A percentile compares a stretch with the other conserved stretches of the same genome.
Conservation (phyloP, 2,797 vertebrate genomes). For the Sardinella longiceps region DNA sequence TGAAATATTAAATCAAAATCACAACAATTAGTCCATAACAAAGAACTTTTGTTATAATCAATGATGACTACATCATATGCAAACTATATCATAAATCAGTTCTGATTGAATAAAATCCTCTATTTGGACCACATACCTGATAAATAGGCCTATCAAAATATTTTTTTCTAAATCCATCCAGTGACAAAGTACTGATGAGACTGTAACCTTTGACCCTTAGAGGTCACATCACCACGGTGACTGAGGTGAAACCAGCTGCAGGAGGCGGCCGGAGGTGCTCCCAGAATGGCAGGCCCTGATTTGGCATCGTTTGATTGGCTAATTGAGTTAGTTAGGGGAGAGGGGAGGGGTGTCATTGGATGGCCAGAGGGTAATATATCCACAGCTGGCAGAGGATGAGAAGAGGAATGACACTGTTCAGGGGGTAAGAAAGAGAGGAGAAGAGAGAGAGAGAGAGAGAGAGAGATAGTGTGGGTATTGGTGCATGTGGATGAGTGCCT, state of each 20-base stretch:
- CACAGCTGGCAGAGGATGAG: background rate
- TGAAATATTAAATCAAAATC: no score
- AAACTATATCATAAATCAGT: no score
- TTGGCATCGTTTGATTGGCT: constrained; percentile 55
- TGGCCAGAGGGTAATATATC: background rate
- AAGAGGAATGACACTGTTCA: background rate
- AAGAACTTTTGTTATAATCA: no score
- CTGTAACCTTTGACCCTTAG: constrained; percentile 36
- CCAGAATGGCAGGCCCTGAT: constrained; percentile 47
- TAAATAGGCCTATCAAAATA: background rate
- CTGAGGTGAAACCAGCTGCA: constrained; percentile 44
- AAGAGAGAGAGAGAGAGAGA: background rate
- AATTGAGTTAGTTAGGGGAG: constrained; percentile 50
- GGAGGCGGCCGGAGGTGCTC: constrained; percentile 31
- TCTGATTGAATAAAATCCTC: no score
- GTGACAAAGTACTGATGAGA: background rate
- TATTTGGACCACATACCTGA: background rate
- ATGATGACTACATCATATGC: no score
- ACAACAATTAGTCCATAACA: no score
- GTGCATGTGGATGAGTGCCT: no score
- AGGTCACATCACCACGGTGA: constrained; percentile 15
- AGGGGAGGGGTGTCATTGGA: background rate
- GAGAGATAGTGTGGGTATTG: no score
- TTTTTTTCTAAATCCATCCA: background rate
- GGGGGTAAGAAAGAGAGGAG: background rate